These are phyloP conservation scores for Brenthis ino DNA, from an alignment of 2,888 invertebrate species.

Conservation along the genomic window DNA sequence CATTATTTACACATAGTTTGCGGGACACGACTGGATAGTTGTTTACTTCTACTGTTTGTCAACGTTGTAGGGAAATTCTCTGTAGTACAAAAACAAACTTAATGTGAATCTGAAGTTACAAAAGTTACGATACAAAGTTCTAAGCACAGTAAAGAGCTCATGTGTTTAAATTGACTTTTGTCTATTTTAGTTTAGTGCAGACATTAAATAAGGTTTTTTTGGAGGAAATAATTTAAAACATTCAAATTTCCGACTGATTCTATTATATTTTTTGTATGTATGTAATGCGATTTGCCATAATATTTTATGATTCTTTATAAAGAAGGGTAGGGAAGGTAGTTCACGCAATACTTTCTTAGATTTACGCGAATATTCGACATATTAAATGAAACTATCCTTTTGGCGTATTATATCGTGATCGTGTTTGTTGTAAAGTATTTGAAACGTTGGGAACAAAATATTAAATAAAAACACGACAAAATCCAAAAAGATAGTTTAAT, in stretches of 20 bases:
- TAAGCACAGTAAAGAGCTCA: constrained; percentile 14
- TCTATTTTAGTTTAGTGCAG: constrained; percentile 2
- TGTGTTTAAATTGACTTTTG: constrained; percentile 12
- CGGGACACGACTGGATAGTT: constrained; percentile 25
- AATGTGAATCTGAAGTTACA: constrained; percentile 9
- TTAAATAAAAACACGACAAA: too few species aligned
- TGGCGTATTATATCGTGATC: too few species aligned
- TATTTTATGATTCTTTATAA: too few species aligned
- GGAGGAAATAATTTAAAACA: neutral
- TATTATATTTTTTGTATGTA: too few species aligned
- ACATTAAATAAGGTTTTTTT: neutral
- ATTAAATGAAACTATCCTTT: too few species aligned
- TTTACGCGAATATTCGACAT: too few species aligned
- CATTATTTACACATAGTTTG: constrained; percentile 31
- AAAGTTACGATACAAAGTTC: constrained; percentile 19
- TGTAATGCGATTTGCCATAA: too few species aligned
- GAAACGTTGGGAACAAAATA: too few species aligned
- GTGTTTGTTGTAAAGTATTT: neutral
- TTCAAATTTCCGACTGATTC: too few species aligned
- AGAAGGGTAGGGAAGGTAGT: too few species aligned
- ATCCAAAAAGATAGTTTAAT: too few species aligned
- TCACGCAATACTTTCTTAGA: too few species aligned
- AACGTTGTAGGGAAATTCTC: constrained; percentile 26
- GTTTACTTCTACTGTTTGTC: constrained; percentile 29
- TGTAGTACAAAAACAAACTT: constrained; percentile 27